Percentiles rank a stretch among this genome's conserved stretches.
These are phyloP conservation scores for Hyles euphorbiae DNA, from an alignment of 1,140 invertebrate species.

Conservation along the genomic window DNA sequence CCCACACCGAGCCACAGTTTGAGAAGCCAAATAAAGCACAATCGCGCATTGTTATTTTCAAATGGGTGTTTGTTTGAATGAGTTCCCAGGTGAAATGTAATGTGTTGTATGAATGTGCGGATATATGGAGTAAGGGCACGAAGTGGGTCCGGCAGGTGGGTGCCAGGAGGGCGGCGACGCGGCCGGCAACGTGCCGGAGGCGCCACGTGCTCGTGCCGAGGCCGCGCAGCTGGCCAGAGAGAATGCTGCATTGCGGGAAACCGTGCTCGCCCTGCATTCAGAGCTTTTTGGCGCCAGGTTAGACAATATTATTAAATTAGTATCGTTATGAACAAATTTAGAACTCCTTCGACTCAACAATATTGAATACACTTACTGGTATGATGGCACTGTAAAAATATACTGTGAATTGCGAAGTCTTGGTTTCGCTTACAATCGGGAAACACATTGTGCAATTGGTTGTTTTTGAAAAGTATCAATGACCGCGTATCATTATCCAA, in stretches of 20 bases:
- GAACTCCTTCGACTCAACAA: too few species aligned
- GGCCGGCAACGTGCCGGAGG: slow-evolving; percentile 53
- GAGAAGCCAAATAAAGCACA: slow-evolving; percentile 7
- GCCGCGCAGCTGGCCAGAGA: slow-evolving; percentile 81
- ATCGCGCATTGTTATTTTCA: slow-evolving; percentile 4
- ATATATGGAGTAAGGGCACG: slow-evolving; percentile 1
- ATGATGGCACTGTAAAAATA: too few species aligned
- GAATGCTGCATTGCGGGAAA: slow-evolving; percentile 82
- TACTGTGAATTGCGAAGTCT: too few species aligned
- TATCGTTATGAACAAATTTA: too few species aligned
- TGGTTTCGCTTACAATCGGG: too few species aligned
- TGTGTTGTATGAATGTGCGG: neutral
- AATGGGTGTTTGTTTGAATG: neutral
- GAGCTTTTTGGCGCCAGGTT: slow-evolving; percentile 88
- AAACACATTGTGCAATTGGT: too few species aligned
- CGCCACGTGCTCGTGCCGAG: slow-evolving; percentile 77
- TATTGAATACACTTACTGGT: too few species aligned
- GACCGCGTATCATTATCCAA: too few species aligned
- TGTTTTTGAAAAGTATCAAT: too few species aligned
- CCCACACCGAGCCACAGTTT: slow-evolving; percentile 3
- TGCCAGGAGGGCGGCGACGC: slow-evolving; percentile 46
- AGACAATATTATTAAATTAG: neutral
- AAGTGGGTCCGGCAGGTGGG: slow-evolving; percentile 26
- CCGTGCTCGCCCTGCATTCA: slow-evolving; percentile 84
- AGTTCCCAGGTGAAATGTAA: too few species aligned